Evolutionary conservation across 2,113 vertebrate species (phyloP).

Genomic region (Abramis brama): DNA sequence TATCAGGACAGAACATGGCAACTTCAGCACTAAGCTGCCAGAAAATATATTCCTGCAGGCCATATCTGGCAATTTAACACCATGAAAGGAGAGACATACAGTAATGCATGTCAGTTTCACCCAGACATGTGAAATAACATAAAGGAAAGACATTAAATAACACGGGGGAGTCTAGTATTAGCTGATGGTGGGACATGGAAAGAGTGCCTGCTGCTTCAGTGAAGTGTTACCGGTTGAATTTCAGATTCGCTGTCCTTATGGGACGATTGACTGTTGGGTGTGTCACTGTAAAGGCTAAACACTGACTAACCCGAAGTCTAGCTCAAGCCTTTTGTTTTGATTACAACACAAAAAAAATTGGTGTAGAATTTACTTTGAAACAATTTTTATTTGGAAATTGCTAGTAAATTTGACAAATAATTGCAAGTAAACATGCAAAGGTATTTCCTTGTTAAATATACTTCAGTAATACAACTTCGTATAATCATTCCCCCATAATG

Average conservation of each 20-base stretch:
- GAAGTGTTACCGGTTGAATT: not conserved
- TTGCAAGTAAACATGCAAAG: too few relatives aligned
- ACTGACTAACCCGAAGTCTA: not conserved
- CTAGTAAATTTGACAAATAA: too few relatives aligned
- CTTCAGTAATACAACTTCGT: too few relatives aligned
- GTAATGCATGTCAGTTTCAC: constrained; percentile 8
- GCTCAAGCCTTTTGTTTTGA: too few relatives aligned
- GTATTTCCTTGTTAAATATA: too few relatives aligned
- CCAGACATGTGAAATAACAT: not conserved
- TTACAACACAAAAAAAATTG: too few relatives aligned
- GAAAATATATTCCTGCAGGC: constrained; percentile 7
- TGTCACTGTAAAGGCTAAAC: not conserved
- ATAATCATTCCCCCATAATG: too few relatives aligned
- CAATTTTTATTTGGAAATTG: too few relatives aligned
- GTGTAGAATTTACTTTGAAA: too few relatives aligned
- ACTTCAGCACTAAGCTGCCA: constrained; percentile 12
- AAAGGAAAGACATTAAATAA: constrained; percentile 6
- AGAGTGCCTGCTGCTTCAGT: not conserved
- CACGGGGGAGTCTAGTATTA: not conserved
- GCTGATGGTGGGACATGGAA: not conserved
- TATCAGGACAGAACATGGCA: constrained; percentile 25
- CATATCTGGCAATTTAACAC: constrained; percentile 13
- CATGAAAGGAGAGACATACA: not conserved
- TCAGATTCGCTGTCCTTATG: not conserved
- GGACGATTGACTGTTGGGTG: not conserved